Percentiles rank a stretch among this genome's conserved stretches.
Conservation (phyloP, 2,113 vertebrate species). For the Paramormyrops kingsleyae region DNA sequence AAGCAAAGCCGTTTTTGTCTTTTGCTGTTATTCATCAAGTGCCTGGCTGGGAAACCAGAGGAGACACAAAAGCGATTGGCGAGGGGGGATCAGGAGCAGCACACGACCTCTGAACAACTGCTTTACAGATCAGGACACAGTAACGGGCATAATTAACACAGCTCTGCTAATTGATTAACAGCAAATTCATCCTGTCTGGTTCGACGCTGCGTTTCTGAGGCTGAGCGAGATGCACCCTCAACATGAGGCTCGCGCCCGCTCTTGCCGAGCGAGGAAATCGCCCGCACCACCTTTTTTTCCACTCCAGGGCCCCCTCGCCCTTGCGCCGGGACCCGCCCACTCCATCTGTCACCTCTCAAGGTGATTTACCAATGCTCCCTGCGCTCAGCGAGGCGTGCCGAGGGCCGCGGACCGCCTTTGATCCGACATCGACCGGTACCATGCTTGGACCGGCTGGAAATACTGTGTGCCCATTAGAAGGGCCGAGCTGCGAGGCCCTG, state of each 20-base stretch:
- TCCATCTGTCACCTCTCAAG: conserved; percentile 23
- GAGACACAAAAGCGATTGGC: conserved; percentile 56
- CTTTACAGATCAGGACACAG: conserved; percentile 64
- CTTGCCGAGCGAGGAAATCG: not conserved
- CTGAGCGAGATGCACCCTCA: not conserved
- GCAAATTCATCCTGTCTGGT: conserved; percentile 26
- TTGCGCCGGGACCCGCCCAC: not conserved
- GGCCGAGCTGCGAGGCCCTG: not conserved
- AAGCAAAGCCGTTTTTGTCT: conserved; percentile 48
- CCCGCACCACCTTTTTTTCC: not conserved
- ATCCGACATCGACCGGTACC: not conserved
- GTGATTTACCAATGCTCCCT: conserved; percentile 21
- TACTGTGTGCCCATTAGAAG: not conserved
- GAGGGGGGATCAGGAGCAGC: conserved; percentile 40
- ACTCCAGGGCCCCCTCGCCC: not conserved
- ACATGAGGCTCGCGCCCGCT: not conserved
- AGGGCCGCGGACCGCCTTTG: not conserved
- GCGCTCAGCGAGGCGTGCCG: not conserved
- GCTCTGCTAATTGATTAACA: not conserved
- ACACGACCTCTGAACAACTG: conserved; percentile 53
- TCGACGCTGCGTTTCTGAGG: not conserved
- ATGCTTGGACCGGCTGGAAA: not conserved
- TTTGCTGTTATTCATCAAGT: conserved; percentile 57
- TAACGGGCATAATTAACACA: conserved; percentile 49
- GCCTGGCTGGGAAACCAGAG: conserved; percentile 60